Base-by-base conservation (phyloP, 64 coral and sea anemone genomes). In the Hydrozoanthus tunicans region DNA sequence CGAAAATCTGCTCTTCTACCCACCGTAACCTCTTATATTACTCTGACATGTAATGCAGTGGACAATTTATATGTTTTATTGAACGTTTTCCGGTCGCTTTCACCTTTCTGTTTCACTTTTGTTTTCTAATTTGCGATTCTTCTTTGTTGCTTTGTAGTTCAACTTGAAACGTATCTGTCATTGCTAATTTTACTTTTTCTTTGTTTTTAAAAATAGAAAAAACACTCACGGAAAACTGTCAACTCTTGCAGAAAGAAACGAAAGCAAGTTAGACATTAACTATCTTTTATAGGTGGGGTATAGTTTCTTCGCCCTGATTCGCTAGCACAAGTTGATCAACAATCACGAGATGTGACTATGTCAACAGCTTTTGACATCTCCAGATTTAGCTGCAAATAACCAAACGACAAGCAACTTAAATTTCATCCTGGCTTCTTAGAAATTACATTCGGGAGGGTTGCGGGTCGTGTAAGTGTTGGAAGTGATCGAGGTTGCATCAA, bases 321-420 rank as follows among this genome's bases (percentile, higher is more conserved):
- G 77, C 20, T 76, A 32, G 0, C 7, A 3, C 11, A 26, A 76
- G 72, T 10, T 79, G 6, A 58, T 6, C 53, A 74, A 74, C 24
- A 74, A 32, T 74, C 71, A 25, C 69, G 71, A 11, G 71, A 32
- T 20, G 51, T 6, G 12, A 56, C 6, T 79, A 54, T 58, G n/a
- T 79, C 53, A n/a, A 20, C 14, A 54, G 58, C 53, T 56, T 75
- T 88, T 88, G 84, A 88, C 84, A 88, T 55, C 55, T 59, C 67
- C 53, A 15, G 10, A 88, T 73, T 73, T 88, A 88, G 84, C 56
- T 73, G 27, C 84, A 88, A 88, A 74, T 88, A 20, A 20, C 20
- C 20, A 69, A 59, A 17, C 20, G 4, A 24, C 52, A 67, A 55
- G 15, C 4, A 5, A 51, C 6, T 68, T 5, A 73, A 74, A 12